Percentiles rank a stretch among this genome's conserved stretches.
These are phyloP conservation scores for Haliclona indistincta DNA, from an alignment of 37 sponge, comb jelly and placozoan genomes.

Conservation along the genomic window DNA sequence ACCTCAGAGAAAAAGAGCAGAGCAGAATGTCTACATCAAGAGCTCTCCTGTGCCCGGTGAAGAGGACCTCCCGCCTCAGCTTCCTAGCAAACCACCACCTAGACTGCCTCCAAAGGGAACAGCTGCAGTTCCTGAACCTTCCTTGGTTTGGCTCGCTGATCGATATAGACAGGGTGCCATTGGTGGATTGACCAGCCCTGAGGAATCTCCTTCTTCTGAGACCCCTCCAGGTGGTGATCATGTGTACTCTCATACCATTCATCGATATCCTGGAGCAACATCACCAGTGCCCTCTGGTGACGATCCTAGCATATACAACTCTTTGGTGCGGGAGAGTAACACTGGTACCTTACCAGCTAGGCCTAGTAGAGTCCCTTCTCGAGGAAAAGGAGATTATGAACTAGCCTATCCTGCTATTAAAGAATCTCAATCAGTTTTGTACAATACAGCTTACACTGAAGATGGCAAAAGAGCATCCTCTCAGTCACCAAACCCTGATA, in stretches of 20 bases:
- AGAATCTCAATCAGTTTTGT: neutral
- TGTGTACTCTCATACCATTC: constrained; percentile 6
- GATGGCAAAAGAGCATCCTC: neutral
- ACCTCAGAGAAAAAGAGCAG: too few species aligned
- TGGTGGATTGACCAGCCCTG: too few species aligned
- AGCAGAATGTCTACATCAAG: too few species aligned
- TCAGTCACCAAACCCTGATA: neutral
- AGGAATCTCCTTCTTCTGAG: neutral
- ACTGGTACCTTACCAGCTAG: too few species aligned
- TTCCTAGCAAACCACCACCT: constrained; percentile 1
- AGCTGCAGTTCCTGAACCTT: neutral
- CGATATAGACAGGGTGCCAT: neutral
- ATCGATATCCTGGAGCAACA: neutral
- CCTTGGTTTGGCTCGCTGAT: constrained; percentile 4
- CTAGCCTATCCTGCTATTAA: constrained; percentile 7
- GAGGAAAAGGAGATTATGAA: neutral
- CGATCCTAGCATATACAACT: neutral
- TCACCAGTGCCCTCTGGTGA: neutral
- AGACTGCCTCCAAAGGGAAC: constrained; percentile 6
- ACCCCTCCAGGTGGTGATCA: neutral
- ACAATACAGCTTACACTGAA: neutral
- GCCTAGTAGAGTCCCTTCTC: too few species aligned
- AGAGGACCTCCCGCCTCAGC: constrained; percentile 4
- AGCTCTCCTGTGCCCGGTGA: neutral
- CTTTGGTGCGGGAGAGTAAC: neutral